These are phyloP conservation scores for Eupithecia subfuscata DNA, from an alignment of 2,888 invertebrate genomes.

Conservation along the genomic window DNA sequence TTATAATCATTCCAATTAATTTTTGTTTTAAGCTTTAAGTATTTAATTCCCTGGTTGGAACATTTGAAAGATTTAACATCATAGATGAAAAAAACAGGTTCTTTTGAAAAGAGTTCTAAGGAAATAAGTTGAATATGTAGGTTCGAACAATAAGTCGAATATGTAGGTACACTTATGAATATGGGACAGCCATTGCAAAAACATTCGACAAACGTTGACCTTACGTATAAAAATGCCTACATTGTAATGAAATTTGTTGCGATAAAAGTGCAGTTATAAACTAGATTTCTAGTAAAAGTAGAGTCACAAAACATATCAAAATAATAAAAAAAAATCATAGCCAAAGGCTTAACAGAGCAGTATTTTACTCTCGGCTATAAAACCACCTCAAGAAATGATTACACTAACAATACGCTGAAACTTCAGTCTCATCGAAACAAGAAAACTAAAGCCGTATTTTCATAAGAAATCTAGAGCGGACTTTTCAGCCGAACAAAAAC, in stretches of 20 bases:
- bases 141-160: not conserved
- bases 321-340: not conserved
- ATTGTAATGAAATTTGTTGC: not conserved
- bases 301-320: not conserved
- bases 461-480: conserved; percentile 66
- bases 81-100: not conserved
- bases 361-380: conserved; percentile 23
- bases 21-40: not conserved
- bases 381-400: conserved; percentile 34
- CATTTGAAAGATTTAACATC: not conserved
- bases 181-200: not conserved
- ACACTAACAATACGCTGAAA: conserved; percentile 39
- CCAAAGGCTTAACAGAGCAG: not conserved
- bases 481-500: conserved; percentile 70
- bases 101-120: not conserved
- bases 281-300: not conserved
- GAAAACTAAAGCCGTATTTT: conserved; percentile 53
- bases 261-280: not conserved
- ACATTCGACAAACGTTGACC: not conserved
- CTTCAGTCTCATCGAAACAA: conserved; percentile 53
- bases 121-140: not conserved
- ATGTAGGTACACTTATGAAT: not conserved
- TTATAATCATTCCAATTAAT: conserved; percentile 11
- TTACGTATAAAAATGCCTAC: not conserved
- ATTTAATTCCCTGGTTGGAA: not conserved